A percentile compares a stretch with the other conserved stretches of the same genome.
Evolutionary conservation across 1,140 invertebrate genomes (phyloP).

Genomic region (Drosophila pruinosa): DNA sequence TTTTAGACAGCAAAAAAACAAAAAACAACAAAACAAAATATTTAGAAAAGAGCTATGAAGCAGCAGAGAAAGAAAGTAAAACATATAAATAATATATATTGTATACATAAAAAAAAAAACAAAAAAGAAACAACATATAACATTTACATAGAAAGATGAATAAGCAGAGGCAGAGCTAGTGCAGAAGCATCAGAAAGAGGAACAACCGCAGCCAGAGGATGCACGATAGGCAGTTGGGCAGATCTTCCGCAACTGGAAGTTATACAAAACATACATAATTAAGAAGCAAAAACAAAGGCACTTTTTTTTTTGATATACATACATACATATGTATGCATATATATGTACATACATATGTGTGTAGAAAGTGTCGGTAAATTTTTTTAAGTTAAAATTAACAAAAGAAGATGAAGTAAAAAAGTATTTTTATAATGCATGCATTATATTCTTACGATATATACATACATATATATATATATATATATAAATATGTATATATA

Average conservation of each 20-base stretch:
- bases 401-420: constrained; percentile 42
- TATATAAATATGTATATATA: constrained; percentile 56
- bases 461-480: constrained; percentile 44
- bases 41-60: neutral
- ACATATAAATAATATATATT: constrained; percentile 55
- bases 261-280: constrained; percentile 20
- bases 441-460: constrained; percentile 79
- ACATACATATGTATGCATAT: constrained; percentile 31
- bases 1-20: constrained; percentile 47
- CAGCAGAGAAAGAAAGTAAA: neutral
- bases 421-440: constrained; percentile 83
- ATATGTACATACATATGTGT: constrained; percentile 10
- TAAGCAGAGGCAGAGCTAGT: constrained; percentile 1
- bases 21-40: constrained; percentile 7
- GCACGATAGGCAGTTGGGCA: neutral
- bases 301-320: constrained; percentile 33
- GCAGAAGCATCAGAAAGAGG: neutral
- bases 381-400: constrained; percentile 72
- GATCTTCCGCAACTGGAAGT: neutral
- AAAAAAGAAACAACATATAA: constrained; percentile 23
- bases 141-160: constrained; percentile 23
- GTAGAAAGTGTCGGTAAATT: constrained; percentile 55
- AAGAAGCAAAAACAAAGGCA: constrained; percentile 24
- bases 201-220: neutral
- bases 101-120: constrained; percentile 25